Evolutionary conservation across 2,888 invertebrate species (phyloP), one percentile per base, ranked within the genome.

Genomic region (Rhopalosiphum nymphaeae): DNA sequence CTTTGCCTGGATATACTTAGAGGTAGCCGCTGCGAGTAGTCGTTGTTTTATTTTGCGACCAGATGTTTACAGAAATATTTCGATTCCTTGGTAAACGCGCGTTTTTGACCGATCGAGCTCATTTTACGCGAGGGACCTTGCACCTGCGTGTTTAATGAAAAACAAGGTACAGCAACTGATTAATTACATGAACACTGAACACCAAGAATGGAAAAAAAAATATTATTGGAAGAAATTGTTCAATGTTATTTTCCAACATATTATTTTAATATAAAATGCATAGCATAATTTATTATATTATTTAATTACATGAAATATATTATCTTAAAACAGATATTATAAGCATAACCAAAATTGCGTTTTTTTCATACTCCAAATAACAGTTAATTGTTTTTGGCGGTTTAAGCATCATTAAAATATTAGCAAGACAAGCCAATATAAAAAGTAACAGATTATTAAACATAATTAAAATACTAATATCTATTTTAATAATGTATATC

Each of bases 51-150:
- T 94, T 86, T 57, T 29, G 61, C 78, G 89, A 49, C 94, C 94
- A 94, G 94, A 94, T 94, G 94, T 94, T 94, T 86, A 94, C 84
- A 42, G 49, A 86, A 67, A 94, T 94, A 91, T 94, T 90, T 94
- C 94, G 94, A 94, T 91, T 94, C 91, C 42, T n/a, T 42, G 86
- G 57, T 61, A 87, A 87, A 87, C 67, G 85, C 86, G 25, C 91
- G 87, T 94, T 93, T 93, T 94, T 94, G 94, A 94, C 94, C 94
- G 93, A 90, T 86, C 93, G 57, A 85, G 67, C 25, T 90, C 85
- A 46, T 94, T 94, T 93, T 86, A 94, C 90, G 57, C 53, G 44
- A 85, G 91, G 91, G 91, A 53, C 85, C 61, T 91, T 86, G 86
- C 94, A 94, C 94, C 94, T 94, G 94, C 91, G 91, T 36, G 26